Evolutionary conservation across 2,797 vertebrate species (phyloP), one percentile per base, ranked within the genome.

Genomic region (Centropyge bicolor): DNA sequence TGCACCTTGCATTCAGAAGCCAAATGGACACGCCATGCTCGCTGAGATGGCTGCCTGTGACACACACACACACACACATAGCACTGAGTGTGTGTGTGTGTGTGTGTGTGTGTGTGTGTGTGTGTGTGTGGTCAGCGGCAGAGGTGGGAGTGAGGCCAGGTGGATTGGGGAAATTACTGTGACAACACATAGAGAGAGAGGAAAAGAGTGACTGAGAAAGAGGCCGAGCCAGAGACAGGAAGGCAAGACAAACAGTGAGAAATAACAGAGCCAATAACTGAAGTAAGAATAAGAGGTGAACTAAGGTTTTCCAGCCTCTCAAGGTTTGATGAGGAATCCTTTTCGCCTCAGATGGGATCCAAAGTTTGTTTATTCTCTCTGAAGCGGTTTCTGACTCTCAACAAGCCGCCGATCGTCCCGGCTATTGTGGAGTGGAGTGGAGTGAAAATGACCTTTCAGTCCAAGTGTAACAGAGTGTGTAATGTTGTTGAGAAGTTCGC

Each of bases 301-400:
- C 6, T 7, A 9, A 57, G n/a, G 70, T 67, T 72, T 74, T 56
- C 19, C 31, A 74, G 59, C 40, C 71, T 81, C 62, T 70, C 19
- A 54, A 67, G 60, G 51, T 80, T 81, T 78, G 80, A 74, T 76
- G 54, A 76, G 81, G 56, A 76, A 77, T 82, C 82, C 74, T 36
- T 76, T 76, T 66, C 52, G 40, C 71, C 54, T 51, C 56, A 66
- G 70, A 83, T 59, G 70, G 48, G 56, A 84, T 80, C 46, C 70
- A 59, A 20, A 57, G 69, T 88, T 70, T 76, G 51, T 90, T 90
- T 85, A 74, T 78, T 87, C 67, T 76, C 22, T 83, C 38, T 81
- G 59, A 75, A 70, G 65, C 57, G 51, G 61, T 81, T 64, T 78
- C 52, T 43, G 69, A 65, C 66, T 83, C 82, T 78, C 68, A 77